Base-by-base conservation (phyloP, 2,113 vertebrate genomes). In the Danio rerio region DNA sequence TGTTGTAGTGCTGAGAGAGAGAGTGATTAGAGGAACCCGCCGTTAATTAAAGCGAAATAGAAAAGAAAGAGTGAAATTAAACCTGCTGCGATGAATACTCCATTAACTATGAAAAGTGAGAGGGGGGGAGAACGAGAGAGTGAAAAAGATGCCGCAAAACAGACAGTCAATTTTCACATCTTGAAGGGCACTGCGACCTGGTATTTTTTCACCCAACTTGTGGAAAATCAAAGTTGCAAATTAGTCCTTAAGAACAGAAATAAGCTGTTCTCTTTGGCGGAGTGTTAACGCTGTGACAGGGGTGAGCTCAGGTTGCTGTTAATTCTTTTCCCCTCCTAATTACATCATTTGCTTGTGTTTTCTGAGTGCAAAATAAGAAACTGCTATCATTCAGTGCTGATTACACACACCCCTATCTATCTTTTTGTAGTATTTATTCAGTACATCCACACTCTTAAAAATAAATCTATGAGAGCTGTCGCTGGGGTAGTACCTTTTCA, bases 81-180 rank as follows among this genome's bases (percentile, higher is more conserved):
- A 66, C 61, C 49, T 66, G 76, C 76, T 79, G 76, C 49, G 62
- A 79, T 79, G 62, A 79, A 77, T 49, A 77, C 45, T 55, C 40
- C 53, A 58, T 65, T 82, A 65, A 63, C 68, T 75, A 43, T 55
- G 21, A 53, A 45, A 66, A 65, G 81, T 68, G 50, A 55, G 42
- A 20, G 52, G 49, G 18, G 45, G 85, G 87, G 88, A 87, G 78
- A 86, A 78, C 56, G 56, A 58, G 58, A 75, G 62, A 84, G 77
- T 42, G 31, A 31, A 71, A 80, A 77, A 65, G 55, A 85, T 74
- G 63, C 73, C 50, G 56, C 61, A 56, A 75, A 63, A 65, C 79
- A 84, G 55, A 15, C 58, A 83, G 61, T 78, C 49, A 53, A 79
- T 65, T 66, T 66, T 79, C 62, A 79, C 76, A 66, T 55, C 21